A percentile compares a stretch with the other conserved stretches of the same genome.
Evolutionary conservation across 2,113 vertebrate genomes (phyloP).

Genomic region (Sterrhoptilus dennistouni): DNA sequence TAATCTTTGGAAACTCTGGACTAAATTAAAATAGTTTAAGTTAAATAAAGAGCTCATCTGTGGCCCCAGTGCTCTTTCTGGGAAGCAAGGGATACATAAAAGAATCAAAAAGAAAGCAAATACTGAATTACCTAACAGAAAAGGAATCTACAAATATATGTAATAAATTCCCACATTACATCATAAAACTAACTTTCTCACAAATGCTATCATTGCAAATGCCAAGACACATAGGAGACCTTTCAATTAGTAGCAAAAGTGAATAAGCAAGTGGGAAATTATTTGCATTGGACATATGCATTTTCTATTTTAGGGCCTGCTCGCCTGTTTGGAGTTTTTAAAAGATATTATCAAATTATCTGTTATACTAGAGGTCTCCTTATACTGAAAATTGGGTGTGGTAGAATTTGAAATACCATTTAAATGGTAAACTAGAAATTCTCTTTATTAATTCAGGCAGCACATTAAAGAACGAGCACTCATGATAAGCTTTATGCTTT

Average conservation of each 20-base stretch:
- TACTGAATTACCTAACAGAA: neutral
- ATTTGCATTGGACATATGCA: neutral
- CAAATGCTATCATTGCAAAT: slow-evolving; percentile 26
- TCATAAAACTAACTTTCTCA: slow-evolving; percentile 43
- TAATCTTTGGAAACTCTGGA: slow-evolving; percentile 42
- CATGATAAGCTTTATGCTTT: neutral
- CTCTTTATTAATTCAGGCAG: neutral
- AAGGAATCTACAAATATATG: slow-evolving; percentile 26
- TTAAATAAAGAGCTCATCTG: slow-evolving; percentile 51
- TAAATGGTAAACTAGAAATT: neutral
- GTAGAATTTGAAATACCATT: neutral
- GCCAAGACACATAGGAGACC: neutral
- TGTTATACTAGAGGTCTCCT: neutral
- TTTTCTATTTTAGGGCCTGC: neutral
- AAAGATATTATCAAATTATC: neutral
- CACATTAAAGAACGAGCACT: neutral
- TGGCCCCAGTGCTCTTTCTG: neutral
- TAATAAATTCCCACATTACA: slow-evolving; percentile 45
- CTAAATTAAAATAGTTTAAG: slow-evolving; percentile 39
- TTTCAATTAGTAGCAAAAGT: neutral
- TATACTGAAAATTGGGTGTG: neutral
- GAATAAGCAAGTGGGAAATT: neutral
- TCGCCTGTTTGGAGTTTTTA: neutral
- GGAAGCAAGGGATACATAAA: slow-evolving; percentile 14
- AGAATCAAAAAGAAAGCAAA: slow-evolving; percentile 32